Evolutionary conservation across 1,140 invertebrate genomes (phyloP).

Genomic region (Lethocerus indicus): DNA sequence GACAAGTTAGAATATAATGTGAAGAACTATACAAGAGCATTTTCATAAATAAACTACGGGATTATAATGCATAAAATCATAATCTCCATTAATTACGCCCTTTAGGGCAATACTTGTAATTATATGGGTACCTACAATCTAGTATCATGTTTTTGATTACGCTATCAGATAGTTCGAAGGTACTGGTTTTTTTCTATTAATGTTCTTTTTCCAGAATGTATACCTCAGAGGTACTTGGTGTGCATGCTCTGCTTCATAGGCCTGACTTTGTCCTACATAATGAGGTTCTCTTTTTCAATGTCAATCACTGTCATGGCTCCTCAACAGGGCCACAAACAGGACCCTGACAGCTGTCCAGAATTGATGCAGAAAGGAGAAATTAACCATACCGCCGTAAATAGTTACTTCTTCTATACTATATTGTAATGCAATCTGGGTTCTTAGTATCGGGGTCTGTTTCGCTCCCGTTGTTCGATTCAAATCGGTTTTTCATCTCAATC

Average conservation of each 20-base stretch:
- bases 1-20: too few relatives aligned
- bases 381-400: not conserved
- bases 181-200: too few relatives aligned
- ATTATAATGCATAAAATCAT: too few relatives aligned
- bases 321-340: not conserved
- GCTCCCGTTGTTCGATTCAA: not conserved
- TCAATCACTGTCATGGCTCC: conserved; percentile 14
- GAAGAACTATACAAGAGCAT: too few relatives aligned
- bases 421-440: not conserved
- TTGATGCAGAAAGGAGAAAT: not conserved
- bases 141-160: too few relatives aligned
- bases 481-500: not conserved
- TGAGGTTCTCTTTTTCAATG: conserved; percentile 13
- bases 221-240: conserved; percentile 6
- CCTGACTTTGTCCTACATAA: conserved; percentile 11
- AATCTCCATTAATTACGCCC: too few relatives aligned
- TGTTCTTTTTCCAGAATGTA: not conserved
- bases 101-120: too few relatives aligned
- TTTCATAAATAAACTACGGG: too few relatives aligned
- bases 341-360: conserved; percentile 9
- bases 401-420: not conserved
- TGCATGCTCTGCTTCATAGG: conserved; percentile 11
- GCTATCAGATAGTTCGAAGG: too few relatives aligned
- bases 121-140: too few relatives aligned
- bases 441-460: not conserved